phyloP scores from a whole-genome alignment of 1,140 invertebrate genomes.

The Harlomillsia oculata region DNA sequence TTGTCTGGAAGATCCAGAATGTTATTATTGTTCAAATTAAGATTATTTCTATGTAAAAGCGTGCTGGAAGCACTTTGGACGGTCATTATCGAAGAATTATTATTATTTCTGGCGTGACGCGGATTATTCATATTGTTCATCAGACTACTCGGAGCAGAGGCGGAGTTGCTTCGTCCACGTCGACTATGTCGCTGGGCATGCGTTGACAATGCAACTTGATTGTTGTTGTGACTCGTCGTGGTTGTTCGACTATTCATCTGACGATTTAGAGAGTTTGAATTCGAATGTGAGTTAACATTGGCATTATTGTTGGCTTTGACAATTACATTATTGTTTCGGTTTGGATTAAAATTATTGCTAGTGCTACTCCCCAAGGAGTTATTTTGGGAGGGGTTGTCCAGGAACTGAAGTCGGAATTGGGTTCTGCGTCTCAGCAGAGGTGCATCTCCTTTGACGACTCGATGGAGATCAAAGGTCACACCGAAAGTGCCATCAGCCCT shows the following conservation, averaged over 20 bases:
- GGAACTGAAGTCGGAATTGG: constrained; percentile 37
- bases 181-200: constrained; percentile 1
- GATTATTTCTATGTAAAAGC: constrained; percentile 17
- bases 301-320: constrained; percentile 13
- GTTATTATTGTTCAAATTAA: constrained; percentile 19
- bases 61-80: background rate
- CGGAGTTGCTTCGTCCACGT: background rate
- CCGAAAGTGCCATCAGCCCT: constrained; percentile 33
- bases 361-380: background rate
- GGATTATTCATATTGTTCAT: constrained; percentile 4
- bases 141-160: background rate
- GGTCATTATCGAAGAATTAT: too few species aligned
- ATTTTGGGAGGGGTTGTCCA: constrained; percentile 23
- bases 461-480: constrained; percentile 35
- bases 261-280: constrained; percentile 1
- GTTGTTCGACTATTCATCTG: constrained; percentile 4
- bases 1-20: background rate
- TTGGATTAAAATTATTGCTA: too few species aligned
- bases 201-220: too few species aligned
- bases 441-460: constrained; percentile 34
- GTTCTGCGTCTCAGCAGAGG: constrained; percentile 28
- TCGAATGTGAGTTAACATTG: constrained; percentile 10
- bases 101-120: constrained; percentile 3
- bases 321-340: constrained; percentile 19
- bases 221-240: constrained; percentile 1